Base-by-base conservation (phyloP, 2,113 vertebrate species). In the Bufo bufo region DNA sequence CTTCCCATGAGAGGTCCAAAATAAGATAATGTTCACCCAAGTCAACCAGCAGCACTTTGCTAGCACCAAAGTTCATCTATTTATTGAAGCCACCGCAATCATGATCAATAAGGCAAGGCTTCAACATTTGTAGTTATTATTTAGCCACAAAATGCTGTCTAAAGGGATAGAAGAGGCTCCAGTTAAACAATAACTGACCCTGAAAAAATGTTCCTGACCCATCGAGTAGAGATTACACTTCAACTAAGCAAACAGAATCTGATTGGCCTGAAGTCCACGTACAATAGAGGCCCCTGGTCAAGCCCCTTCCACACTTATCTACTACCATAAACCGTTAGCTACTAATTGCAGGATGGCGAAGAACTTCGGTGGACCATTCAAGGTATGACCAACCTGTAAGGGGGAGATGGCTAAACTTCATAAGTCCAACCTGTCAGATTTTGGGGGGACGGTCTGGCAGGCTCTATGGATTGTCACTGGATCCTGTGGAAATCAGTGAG, bases 121-220 rank as follows among this genome's bases (percentile, higher is more conserved):
- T 12, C 10, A 43, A 71, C 23, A 14, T 71, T 4, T 71, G 11
- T 56, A 23, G 77, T 23, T 56, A 56, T 54, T 54, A 56, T 56
- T 19, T 54, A 7, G 11, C n/a, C 12, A 5, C 5, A 63, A 81
- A 47, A n/a, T 82, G 33, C 13, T 49, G 78, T 65, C 1, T 58
- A 43, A 78, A 33, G 6, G 23, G 50, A 33, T 13, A 23, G 2
- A 16, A 47, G 49, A 65, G 45, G 2, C 14, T 23, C 20, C 3
- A 47, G 84, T 85, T 85, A 85, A 77, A 66, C 49, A 47, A 12
- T 86, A 86, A 78, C 56, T 66, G 59, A 54, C 74, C 58, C 4
- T 13, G 12, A 14, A 50, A 74, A 23, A 2, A 86, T 63, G 52
- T 65, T 52, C 66, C 45, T 86, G n/a, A 79, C 59, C 58, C 63